Evolutionary conservation across 2,113 vertebrate genomes (phyloP).

Genomic region (Rutilus rutilus): DNA sequence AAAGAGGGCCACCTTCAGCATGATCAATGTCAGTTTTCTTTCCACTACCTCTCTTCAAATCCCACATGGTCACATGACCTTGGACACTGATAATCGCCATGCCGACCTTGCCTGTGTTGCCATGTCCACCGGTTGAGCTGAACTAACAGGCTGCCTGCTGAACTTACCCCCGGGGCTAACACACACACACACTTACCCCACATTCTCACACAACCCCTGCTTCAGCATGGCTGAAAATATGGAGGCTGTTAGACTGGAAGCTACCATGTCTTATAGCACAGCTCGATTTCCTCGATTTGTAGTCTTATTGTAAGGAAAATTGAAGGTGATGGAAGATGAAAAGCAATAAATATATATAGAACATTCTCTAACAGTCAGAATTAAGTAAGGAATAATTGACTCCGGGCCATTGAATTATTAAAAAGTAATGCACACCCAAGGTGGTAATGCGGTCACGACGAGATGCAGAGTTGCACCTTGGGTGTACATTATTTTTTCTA

Average conservation of each 20-base stretch:
- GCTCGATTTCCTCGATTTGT: not conserved
- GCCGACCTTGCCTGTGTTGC: slow-evolving; percentile 72
- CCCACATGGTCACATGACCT: slow-evolving; percentile 71
- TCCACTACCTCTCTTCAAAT: slow-evolving; percentile 68
- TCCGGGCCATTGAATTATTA: too few species aligned
- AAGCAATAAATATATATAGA: too few species aligned
- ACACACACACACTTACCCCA: not conserved
- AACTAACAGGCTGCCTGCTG: slow-evolving; percentile 73
- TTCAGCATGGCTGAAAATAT: slow-evolving; percentile 70
- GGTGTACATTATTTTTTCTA: too few species aligned
- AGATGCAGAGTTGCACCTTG: too few species aligned
- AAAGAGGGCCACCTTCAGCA: slow-evolving; percentile 59
- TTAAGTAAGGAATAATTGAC: too few species aligned
- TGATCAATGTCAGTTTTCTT: slow-evolving; percentile 73
- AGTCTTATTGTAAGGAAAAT: not conserved
- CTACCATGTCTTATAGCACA: too few species aligned
- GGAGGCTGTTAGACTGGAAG: slow-evolving; percentile 60
- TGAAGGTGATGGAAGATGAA: slow-evolving; percentile 65
- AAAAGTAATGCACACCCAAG: too few species aligned
- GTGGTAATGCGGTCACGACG: too few species aligned
- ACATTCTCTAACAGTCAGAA: too few species aligned
- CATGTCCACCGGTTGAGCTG: slow-evolving; percentile 69
- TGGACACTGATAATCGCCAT: slow-evolving; percentile 61
- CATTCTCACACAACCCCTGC: slow-evolving; percentile 36
- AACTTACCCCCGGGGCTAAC: slow-evolving; percentile 60